Evolutionary conservation across 2,797 vertebrate species (phyloP).

Genomic region (Oceanodroma leucorhoa): DNA sequence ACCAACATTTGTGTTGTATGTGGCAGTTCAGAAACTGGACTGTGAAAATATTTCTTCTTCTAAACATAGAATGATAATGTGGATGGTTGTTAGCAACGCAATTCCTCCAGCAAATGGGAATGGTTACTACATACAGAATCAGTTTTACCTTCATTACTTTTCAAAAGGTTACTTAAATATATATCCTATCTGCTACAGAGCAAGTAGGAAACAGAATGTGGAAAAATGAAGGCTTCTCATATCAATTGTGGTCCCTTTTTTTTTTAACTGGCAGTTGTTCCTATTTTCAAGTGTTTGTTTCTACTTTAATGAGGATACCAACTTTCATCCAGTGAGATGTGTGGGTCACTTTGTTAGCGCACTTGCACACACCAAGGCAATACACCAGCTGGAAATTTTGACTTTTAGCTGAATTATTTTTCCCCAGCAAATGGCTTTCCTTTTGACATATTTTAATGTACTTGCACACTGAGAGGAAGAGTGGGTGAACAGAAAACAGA

Average conservation of each 20-base stretch:
- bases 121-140: conserved; percentile 28
- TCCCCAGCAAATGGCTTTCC: conserved; percentile 76
- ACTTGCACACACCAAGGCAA: conserved; percentile 70
- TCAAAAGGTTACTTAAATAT: conserved; percentile 58
- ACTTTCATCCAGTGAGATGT: conserved; percentile 80
- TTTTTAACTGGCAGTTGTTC: conserved; percentile 70
- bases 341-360: conserved; percentile 76
- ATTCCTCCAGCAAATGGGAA: conserved; percentile 32
- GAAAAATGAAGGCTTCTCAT: conserved; percentile 33
- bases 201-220: conserved; percentile 43
- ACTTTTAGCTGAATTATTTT: conserved; percentile 82
- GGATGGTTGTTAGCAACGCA: conserved; percentile 12
- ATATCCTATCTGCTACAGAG: not conserved
- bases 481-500: conserved; percentile 84
- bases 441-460: conserved; percentile 86
- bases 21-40: conserved; percentile 30
- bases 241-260: conserved; percentile 59
- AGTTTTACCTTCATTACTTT: conserved; percentile 68
- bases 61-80: conserved; percentile 3
- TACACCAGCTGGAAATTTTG: conserved; percentile 78
- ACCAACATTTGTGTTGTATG: not conserved
- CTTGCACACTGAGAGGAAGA: conserved; percentile 83
- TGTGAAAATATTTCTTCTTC: conserved; percentile 33
- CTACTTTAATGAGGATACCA: conserved; percentile 82
- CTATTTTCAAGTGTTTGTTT: conserved; percentile 82